phyloP scores from a whole-genome alignment of 2,797 vertebrate species.

The Caiman crocodilus region DNA sequence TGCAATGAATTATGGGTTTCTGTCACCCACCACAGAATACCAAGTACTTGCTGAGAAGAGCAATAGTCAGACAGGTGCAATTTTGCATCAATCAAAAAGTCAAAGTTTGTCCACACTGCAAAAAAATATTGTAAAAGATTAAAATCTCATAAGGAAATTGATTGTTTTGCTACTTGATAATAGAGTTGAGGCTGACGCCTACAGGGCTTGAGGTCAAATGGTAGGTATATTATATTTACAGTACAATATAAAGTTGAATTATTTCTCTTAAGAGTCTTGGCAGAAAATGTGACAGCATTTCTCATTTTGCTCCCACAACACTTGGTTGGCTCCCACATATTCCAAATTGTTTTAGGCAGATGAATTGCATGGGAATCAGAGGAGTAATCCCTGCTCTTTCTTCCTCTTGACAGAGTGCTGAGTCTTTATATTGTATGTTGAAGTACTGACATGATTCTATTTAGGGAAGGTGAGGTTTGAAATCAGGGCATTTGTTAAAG shows the following conservation, averaged over 20 bases:
- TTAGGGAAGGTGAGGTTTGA: neutral
- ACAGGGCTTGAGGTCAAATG: neutral
- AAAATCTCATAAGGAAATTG: neutral
- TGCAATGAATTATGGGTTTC: neutral
- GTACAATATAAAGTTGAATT: neutral
- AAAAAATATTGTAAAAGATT: neutral
- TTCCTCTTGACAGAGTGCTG: neutral
- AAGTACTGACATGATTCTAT: neutral
- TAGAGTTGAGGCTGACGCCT: neutral
- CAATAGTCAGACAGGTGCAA: fast-evolving
- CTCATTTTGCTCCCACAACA: neutral
- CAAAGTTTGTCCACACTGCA: neutral
- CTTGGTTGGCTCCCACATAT: neutral
- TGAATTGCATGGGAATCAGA: neutral
- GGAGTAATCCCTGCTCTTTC: neutral
- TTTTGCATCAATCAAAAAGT: neutral
- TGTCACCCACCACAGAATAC: neutral
- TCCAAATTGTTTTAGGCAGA: neutral
- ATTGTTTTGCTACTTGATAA: neutral
- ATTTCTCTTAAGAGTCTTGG: neutral
- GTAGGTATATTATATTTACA: neutral
- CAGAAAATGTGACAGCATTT: neutral
- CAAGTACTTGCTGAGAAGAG: neutral
- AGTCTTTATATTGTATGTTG: neutral
- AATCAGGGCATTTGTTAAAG: neutral